These are phyloP conservation scores for Hydriomena furcata DNA, from an alignment of 2,888 invertebrate species.

Conservation along the genomic window DNA sequence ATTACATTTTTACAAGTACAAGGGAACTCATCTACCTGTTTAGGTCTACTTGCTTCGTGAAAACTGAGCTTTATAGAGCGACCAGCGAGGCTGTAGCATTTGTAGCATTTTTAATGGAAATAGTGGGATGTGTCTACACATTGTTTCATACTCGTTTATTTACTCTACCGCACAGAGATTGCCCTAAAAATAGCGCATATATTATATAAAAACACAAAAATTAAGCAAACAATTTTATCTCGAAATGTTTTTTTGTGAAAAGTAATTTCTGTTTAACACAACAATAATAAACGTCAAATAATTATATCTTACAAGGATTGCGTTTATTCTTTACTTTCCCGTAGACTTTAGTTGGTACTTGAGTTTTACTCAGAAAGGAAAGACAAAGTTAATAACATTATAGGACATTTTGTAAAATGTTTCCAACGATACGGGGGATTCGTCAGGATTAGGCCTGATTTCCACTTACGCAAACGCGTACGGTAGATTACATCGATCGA, in stretches of 20 bases:
- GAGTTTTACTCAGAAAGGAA: neutral
- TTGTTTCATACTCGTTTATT: slow-evolving; percentile 1
- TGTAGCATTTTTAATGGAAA: slow-evolving; percentile 13
- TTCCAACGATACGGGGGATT: slow-evolving; percentile 1
- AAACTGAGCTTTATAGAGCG: too few species aligned
- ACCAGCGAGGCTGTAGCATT: too few species aligned
- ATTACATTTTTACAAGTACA: neutral
- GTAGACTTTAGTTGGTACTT: neutral
- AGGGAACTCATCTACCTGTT: neutral
- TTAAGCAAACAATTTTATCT: neutral
- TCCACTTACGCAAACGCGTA: neutral
- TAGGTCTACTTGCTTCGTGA: neutral
- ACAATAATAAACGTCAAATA: neutral
- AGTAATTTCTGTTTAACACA: neutral
- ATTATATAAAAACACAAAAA: slow-evolving; percentile 3
- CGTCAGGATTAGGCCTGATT: neutral
- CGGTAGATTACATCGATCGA: too few species aligned
- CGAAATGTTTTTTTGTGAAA: neutral
- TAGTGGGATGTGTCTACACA: slow-evolving; percentile 2
- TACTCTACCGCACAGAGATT: slow-evolving; percentile 1
- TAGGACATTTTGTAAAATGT: slow-evolving; percentile 12
- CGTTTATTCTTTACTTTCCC: neutral
- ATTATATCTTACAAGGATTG: neutral
- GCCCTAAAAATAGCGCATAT: slow-evolving; percentile 6
- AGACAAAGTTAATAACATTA: slow-evolving; percentile 14